Evolutionary conservation across 1,140 invertebrate genomes (phyloP), one percentile per base, ranked within the genome.

Genomic region (Hetaerina americana): DNA sequence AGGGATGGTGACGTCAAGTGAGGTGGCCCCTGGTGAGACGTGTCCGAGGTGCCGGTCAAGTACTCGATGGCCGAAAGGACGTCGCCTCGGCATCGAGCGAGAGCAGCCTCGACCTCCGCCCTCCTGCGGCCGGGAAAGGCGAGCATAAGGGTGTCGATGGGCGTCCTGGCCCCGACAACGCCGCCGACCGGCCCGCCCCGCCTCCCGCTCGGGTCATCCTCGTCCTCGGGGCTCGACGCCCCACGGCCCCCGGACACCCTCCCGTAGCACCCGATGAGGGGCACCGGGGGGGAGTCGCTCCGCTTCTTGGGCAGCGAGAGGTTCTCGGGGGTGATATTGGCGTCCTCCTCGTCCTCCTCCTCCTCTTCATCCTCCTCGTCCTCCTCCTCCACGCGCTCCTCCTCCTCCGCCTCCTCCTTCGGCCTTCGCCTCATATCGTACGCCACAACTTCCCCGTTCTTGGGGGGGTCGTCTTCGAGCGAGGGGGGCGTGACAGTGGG

Each of bases 31-130:
- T 76, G 70, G 27, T 79, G 78, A 3, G 81, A 79, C 24, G 81
- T 78, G 70, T 84, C 84, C 57, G 85, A 84, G 57, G 88, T 88
- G 76, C 88, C 88, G 18, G 93, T 84, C 84, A 94, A 87, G 68
- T 92, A 87, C 78, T 97, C 94, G 86, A 97, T 96, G 0, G 94
- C 92, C 75, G 93, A 90, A 0, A 96, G 87, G 0, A 95, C 90
- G 78, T 96, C 93, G 0, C 94, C 93, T 83, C 81, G 88, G 82
- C 82, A 87, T 72, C 86, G 82, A 70, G 87, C 85, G 1, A 96
- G 83, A 67, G 93, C 86, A 5, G 89, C 85, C 79, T 96, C 93
- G 0, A 96, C 90, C 73, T 95, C 92, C 26, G 86, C 87, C 27
- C 92, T 84, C 75, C 93, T 88, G 76, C 92, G 88, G 74, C 89